Percentiles rank a stretch among this genome's conserved stretches.
phyloP scores from a whole-genome alignment of 2,113 vertebrate genomes.

The Menidia beryllina region DNA sequence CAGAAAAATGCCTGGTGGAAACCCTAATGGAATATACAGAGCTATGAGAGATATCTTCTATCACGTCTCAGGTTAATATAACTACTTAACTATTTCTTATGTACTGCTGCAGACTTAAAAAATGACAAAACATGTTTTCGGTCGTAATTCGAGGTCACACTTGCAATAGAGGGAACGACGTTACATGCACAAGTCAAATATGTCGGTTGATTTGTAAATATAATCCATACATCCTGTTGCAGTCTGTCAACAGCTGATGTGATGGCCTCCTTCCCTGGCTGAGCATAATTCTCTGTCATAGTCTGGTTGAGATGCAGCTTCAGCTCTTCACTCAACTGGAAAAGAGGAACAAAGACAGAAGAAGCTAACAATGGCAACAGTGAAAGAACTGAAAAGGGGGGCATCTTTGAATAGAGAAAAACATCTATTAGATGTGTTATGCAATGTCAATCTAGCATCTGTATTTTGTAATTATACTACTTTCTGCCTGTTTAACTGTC shows the following conservation, averaged over 20 bases:
- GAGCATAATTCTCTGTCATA: slow-evolving; percentile 84
- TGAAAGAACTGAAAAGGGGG: too few species aligned
- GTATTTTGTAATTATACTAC: not conserved
- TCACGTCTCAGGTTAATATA: not conserved
- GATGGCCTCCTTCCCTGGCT: slow-evolving; percentile 79
- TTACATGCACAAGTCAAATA: slow-evolving; percentile 14
- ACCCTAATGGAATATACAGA: not conserved
- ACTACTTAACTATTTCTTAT: slow-evolving; percentile 4
- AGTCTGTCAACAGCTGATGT: slow-evolving; percentile 85
- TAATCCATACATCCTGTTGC: slow-evolving; percentile 86
- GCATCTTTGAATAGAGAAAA: not conserved
- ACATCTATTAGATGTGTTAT: not conserved
- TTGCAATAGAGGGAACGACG: not conserved
- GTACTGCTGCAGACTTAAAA: slow-evolving; percentile 5
- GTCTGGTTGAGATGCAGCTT: slow-evolving; percentile 85
- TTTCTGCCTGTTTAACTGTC: not conserved
- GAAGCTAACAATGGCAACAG: slow-evolving; percentile 3
- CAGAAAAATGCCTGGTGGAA: slow-evolving; percentile 2
- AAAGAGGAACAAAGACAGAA: slow-evolving; percentile 10
- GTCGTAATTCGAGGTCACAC: not conserved
- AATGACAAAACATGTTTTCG: not conserved
- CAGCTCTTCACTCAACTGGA: slow-evolving; percentile 87
- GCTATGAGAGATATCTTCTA: not conserved
- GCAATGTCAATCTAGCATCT: not conserved
- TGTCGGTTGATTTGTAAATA: not conserved